Base-by-base conservation (phyloP, 2,113 vertebrate genomes). In the Pandion haliaetus region DNA sequence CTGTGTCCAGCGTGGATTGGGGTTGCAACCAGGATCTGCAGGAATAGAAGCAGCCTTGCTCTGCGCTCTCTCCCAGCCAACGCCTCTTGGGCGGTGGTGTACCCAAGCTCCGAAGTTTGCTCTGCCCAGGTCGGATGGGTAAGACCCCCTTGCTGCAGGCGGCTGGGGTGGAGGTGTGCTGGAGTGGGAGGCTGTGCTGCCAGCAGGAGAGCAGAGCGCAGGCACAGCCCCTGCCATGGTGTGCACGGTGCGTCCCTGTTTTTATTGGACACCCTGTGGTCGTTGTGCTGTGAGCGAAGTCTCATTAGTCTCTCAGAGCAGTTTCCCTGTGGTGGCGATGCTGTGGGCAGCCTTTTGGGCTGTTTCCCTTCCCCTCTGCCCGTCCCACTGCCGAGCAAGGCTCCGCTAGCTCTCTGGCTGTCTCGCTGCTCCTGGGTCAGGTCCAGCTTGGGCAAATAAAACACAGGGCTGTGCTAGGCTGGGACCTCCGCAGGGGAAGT, bases 401-500 rank as follows among this genome's bases (percentile, higher is more conserved):
- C 54, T 94, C 86, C 1, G 5, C 78, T 57, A 28, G 50, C 83
- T 86, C 57, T 83, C 4, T 3, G 26, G 34, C 52, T 93, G 50
- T 69, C 81, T 81, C 5, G 2, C 44, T 66, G 70, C 44, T 87
- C 76, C 76, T 70, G n/a, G 66, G 32, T 78, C 79, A 45, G 38
- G 79, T 92, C 83, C 71, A 42, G 85, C 82, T 78, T 66, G 65
- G 86, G 55, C 73, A 90, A 86, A 74, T 71, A 90, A 71, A 92
- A 31, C 47, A 0, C 3, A 29, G 77, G 52, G 78, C 52, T 1
- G 0, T 58, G 49, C 50, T 69, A 58, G 67, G n/a, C 59, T 21
- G 42, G 49, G 45, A 89, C 65, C 49, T 91, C 63, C 0, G 0
- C 54, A 45, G 69, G 49, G 36, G 74, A 86, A 95, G 71, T 3